Conservation (phyloP, 1,140 invertebrate genomes). For the Antheraea pernyi region DNA sequence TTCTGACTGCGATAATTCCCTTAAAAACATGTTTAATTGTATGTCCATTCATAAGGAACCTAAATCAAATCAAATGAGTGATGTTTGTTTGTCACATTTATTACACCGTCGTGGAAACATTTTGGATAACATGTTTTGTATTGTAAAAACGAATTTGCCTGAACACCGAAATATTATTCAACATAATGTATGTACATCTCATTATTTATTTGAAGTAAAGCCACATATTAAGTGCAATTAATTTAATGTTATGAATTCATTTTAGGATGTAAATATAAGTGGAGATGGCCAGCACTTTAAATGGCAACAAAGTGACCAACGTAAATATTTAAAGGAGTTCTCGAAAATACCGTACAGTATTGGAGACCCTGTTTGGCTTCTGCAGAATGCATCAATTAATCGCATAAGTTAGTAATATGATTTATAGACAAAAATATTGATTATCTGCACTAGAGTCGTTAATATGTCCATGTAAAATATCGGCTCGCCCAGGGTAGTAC, state of each 20-base stretch:
- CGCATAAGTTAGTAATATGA: conserved; percentile 40
- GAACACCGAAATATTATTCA: conserved; percentile 42
- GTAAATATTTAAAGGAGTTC: conserved; percentile 25
- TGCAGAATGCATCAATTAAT: conserved; percentile 40
- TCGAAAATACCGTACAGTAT: conserved; percentile 38
- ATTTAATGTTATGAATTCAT: neutral
- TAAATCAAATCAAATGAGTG: neutral
- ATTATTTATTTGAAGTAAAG: conserved; percentile 18
- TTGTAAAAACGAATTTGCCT: conserved; percentile 80
- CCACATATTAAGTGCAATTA: conserved; percentile 5
- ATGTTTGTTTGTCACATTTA: neutral
- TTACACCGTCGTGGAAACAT: conserved; percentile 19
- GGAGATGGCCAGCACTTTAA: conserved; percentile 32
- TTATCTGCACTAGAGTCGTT: no score
- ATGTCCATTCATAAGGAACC: neutral
- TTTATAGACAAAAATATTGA: no score
- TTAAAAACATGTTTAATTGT: conserved; percentile 82
- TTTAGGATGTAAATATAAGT: neutral
- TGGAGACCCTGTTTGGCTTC: conserved; percentile 50
- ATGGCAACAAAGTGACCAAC: conserved; percentile 36
- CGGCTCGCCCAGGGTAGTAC: no score
- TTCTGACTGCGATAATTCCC: conserved; percentile 80
- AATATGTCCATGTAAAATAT: no score
- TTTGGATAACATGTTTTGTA: conserved; percentile 80
- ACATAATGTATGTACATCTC: conserved; percentile 28